Evolutionary conservation across 1,140 invertebrate species (phyloP), one percentile per base, ranked within the genome.

Genomic region (Apis mellifera): DNA sequence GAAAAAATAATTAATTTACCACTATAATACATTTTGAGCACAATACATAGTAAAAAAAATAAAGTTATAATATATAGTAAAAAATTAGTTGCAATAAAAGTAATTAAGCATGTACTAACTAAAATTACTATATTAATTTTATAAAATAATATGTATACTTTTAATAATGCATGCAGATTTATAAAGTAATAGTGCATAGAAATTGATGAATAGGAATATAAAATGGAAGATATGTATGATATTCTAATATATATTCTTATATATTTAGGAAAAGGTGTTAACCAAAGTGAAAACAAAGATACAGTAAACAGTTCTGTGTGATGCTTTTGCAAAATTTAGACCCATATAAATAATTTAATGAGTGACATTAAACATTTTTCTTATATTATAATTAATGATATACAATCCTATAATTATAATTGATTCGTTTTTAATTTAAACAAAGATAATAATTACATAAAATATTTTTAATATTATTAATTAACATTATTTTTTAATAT

Each of bases 321-420:
- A 66, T 83, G 82, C 59, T 86, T 52, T 87, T 72, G 65, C 76
- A 83, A 83, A 82, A 88, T 87, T 80, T 89, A 88, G 81, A 82
- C 80, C 83, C 86, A 80, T 12, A 9, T 2, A 32, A 73, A 48
- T 70, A 21, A 23, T 9, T 11, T 7, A 55, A 64, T 21, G 26
- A 23, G 21, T 32, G 9, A 9, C 19, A 70, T 48, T 9, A 62
- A 70, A 71, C 9, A n/a, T 26, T 17, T 21, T 50, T 48, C 19
- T 32, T 75, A 48, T 52, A 5, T n/a, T 60, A 9, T 5, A 74
- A n/a, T 42, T 7, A 42, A 42, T 42, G 5, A 42, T 42, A 13
- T 3, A 23, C 9, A 57, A 72, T 55, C 21, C 15, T 1, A 55
- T 59, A 19, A 55, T 21, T 54, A 32, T 1, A 64, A 19, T 32